Percentiles rank a stretch among this genome's conserved stretches.
Conservation (phyloP, 2,113 vertebrate species). For the Microcebus ravelobensis region DNA sequence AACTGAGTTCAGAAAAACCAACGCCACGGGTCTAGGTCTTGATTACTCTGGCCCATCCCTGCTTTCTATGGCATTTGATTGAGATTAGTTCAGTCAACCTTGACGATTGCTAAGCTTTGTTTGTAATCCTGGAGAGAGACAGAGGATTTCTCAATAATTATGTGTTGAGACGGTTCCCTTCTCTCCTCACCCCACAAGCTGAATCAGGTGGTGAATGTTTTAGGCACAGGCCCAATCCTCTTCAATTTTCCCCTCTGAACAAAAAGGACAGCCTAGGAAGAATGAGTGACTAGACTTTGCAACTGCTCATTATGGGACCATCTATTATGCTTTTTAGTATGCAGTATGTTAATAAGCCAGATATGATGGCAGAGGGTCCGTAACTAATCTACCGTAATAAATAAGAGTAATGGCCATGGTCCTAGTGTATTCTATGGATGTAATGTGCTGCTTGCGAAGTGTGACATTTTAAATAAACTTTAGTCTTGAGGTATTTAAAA, state of each 20-base stretch:
- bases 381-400: conserved; percentile 59
- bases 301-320: neutral
- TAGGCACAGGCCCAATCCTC: neutral
- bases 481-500: conserved; percentile 71
- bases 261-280: neutral
- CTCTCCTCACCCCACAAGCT: neutral
- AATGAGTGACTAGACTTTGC: conserved; percentile 43
- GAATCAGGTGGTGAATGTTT: neutral
- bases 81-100: neutral
- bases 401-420: neutral
- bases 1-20: neutral
- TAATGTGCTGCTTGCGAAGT: conserved; percentile 44
- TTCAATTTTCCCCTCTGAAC: neutral
- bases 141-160: neutral
- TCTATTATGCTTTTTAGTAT: conserved; percentile 43
- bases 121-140: neutral
- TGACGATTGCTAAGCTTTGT: neutral
- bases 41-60: neutral
- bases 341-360: conserved; percentile 59
- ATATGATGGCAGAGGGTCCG: conserved; percentile 29
- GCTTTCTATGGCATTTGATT: conserved; percentile 35
- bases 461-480: conserved; percentile 75
- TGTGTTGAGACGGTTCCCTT: neutral
- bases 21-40: neutral
- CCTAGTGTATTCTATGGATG: neutral